phyloP scores from a whole-genome alignment of 2,797 vertebrate genomes.

The Pteronotus mesoamericanus region DNA sequence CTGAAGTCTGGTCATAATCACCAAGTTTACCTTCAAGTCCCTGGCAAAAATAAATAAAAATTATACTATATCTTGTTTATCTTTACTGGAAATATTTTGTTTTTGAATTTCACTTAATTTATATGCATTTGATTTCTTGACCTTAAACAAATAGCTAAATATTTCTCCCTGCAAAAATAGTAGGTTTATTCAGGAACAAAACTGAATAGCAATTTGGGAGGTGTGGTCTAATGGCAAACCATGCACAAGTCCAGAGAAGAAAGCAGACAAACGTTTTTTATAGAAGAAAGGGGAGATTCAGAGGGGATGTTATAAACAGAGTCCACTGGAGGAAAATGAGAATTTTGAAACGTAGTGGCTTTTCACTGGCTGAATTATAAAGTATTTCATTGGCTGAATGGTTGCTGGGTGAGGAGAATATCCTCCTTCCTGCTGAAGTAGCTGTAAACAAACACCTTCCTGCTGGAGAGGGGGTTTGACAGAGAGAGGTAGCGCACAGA shows the following conservation, averaged over 20 bases:
- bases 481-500: background rate
- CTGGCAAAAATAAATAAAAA: background rate
- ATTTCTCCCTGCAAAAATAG: background rate
- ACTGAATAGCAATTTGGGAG: background rate
- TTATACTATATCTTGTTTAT: background rate
- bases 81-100: background rate
- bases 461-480: background rate
- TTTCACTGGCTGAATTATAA: background rate
- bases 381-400: background rate
- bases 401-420: background rate
- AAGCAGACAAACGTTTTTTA: background rate
- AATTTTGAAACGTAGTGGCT: background rate
- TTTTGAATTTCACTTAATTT: background rate
- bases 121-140: background rate
- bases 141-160: background rate
- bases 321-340: background rate
- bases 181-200: background rate
- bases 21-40: background rate
- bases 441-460: background rate
- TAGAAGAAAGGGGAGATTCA: background rate
- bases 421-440: background rate
- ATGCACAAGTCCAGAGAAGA: background rate
- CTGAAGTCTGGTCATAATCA: background rate
- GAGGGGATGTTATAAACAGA: background rate
- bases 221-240: background rate